Conservation (phyloP, 2,888 invertebrate genomes). For the Arrhopalites spinosus region DNA sequence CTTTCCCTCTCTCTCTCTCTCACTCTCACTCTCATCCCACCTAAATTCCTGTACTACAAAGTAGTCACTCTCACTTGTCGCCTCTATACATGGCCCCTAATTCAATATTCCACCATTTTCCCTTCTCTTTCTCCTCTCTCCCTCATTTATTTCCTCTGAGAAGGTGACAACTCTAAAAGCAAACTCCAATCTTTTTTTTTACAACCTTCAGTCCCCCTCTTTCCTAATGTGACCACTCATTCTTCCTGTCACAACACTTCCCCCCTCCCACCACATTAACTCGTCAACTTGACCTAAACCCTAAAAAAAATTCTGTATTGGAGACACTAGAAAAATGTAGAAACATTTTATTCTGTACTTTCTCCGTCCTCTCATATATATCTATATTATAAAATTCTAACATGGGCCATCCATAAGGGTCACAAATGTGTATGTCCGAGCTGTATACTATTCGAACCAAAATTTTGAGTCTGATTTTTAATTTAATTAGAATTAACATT, state of each 20-base stretch:
- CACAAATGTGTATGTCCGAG: no score
- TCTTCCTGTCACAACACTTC: conserved; percentile 21
- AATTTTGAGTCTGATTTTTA: no score
- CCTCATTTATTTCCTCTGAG: neutral
- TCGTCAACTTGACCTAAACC: conserved; percentile 5
- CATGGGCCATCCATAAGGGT: no score
- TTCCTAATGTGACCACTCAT: conserved; percentile 17
- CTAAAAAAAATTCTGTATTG: no score
- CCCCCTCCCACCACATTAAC: conserved; percentile 14
- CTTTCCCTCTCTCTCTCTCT: no score
- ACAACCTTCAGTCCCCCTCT: neutral
- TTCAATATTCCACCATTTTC: neutral
- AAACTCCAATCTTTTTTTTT: conserved; percentile 17
- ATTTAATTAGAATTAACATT: no score
- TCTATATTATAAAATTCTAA: no score
- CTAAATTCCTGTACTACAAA: neutral
- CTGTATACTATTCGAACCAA: no score
- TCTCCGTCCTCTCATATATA: no score
- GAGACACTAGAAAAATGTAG: no score
- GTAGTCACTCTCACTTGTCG: neutral
- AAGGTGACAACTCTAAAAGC: conserved; percentile 18
- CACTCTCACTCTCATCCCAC: neutral
- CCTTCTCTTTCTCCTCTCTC: neutral
- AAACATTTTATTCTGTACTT: no score
- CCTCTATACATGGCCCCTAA: neutral